Evolutionary conservation across 30 jellyfish, hydroid and myxozoan genomes (phyloP).

Genomic region (Hydra vulgaris): DNA sequence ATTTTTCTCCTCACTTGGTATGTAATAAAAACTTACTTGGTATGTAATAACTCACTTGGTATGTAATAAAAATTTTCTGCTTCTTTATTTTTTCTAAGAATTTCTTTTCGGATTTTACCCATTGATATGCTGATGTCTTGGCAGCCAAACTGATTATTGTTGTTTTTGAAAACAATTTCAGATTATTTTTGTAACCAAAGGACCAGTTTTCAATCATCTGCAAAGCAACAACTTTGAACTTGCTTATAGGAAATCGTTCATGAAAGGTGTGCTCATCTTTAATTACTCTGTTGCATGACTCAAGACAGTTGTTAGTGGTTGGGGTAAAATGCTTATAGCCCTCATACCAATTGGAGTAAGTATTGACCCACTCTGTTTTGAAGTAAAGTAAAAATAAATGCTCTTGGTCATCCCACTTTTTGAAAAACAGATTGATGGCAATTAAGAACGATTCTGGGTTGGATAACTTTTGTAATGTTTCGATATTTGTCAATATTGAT

Average conservation of each 20-base stretch:
- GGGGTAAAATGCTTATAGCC: neutral
- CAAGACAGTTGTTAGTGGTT: neutral
- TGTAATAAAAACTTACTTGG: too few species aligned
- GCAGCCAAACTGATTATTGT: neutral
- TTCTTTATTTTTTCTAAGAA: neutral
- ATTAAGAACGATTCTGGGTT: neutral
- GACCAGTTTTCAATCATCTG: too few species aligned
- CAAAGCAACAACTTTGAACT: neutral
- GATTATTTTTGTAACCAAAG: neutral
- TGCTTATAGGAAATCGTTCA: neutral
- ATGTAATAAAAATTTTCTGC: neutral
- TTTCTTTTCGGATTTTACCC: neutral
- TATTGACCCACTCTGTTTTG: neutral
- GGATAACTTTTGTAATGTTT: neutral
- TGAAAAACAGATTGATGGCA: neutral
- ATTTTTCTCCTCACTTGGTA: too few species aligned
- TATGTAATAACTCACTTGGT: too few species aligned
- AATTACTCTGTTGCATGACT: neutral
- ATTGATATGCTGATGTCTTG: neutral
- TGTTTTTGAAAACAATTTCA: neutral
- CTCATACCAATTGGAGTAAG: neutral
- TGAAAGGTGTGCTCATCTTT: neutral
- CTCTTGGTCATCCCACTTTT: neutral
- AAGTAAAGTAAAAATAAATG: neutral
- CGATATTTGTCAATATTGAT: neutral